Evolutionary conservation across 2,797 vertebrate species (phyloP).

Genomic region (Melopsittacus undulatus): DNA sequence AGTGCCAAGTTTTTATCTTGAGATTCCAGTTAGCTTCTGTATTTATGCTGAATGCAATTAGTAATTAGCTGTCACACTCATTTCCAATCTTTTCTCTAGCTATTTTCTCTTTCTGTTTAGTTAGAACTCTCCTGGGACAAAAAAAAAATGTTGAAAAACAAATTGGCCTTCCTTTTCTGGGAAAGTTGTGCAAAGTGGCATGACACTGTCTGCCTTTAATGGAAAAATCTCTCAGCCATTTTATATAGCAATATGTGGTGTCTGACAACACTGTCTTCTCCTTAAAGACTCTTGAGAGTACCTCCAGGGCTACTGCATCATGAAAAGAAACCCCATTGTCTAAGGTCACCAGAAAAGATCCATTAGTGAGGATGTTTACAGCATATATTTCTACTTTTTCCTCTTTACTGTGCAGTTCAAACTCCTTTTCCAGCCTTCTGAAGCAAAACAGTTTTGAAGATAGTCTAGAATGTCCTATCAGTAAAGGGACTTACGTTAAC

Average conservation of each 20-base stretch:
- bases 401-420: background rate
- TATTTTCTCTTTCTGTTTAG: constrained; percentile 5
- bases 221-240: background rate
- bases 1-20: background rate
- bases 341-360: background rate
- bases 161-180: background rate
- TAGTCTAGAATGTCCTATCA: background rate
- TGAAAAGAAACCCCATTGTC: background rate
- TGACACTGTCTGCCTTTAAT: background rate
- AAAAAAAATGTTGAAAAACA: background rate
- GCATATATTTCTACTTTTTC: background rate
- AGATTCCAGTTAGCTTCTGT: background rate
- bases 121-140: background rate
- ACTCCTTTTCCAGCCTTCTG: background rate
- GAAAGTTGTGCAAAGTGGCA: background rate
- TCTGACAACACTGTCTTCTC: background rate
- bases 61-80: background rate
- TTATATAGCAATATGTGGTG: background rate
- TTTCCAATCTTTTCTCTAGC: background rate
- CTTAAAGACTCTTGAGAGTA: background rate
- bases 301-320: background rate
- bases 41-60: background rate
- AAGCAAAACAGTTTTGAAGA: background rate
- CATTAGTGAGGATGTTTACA: background rate
- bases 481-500: background rate